These are phyloP conservation scores for Bucco capensis DNA, from an alignment of 2,113 vertebrate species.

Conservation along the genomic window DNA sequence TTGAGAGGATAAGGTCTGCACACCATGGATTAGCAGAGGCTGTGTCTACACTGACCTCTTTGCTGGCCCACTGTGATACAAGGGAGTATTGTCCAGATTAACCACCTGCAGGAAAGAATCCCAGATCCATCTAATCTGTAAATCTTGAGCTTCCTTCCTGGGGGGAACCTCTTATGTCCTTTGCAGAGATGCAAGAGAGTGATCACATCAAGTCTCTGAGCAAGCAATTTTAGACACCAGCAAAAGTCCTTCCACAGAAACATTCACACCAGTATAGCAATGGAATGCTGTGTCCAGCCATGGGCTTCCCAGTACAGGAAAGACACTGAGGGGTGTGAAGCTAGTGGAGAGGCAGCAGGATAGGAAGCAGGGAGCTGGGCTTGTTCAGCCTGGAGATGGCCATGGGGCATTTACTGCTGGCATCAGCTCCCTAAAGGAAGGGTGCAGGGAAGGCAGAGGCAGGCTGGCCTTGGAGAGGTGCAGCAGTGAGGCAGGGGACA, in stretches of 20 bases:
- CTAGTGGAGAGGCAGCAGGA: not conserved
- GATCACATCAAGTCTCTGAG: not conserved
- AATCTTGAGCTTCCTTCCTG: not conserved
- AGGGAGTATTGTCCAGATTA: not conserved
- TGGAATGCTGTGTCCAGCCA: not conserved
- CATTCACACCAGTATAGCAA: not conserved
- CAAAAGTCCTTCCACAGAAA: not conserved
- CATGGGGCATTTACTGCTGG: not conserved
- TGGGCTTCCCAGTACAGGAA: not conserved
- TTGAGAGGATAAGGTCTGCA: not conserved
- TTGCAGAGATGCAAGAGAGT: not conserved
- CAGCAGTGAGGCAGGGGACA: not conserved
- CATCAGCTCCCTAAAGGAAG: not conserved
- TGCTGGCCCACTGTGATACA: not conserved
- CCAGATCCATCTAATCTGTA: not conserved
- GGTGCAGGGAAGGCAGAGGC: not conserved
- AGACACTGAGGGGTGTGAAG: not conserved
- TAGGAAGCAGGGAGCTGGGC: not conserved
- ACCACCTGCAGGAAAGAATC: not conserved
- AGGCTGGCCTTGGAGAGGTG: not conserved
- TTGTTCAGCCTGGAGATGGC: not conserved
- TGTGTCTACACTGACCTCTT: not conserved
- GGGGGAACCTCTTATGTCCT: not conserved
- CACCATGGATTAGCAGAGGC: not conserved
- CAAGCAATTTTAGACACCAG: not conserved